These are phyloP conservation scores for Danionella dracula DNA, from an alignment of 2,797 vertebrate genomes.

Conservation along the genomic window DNA sequence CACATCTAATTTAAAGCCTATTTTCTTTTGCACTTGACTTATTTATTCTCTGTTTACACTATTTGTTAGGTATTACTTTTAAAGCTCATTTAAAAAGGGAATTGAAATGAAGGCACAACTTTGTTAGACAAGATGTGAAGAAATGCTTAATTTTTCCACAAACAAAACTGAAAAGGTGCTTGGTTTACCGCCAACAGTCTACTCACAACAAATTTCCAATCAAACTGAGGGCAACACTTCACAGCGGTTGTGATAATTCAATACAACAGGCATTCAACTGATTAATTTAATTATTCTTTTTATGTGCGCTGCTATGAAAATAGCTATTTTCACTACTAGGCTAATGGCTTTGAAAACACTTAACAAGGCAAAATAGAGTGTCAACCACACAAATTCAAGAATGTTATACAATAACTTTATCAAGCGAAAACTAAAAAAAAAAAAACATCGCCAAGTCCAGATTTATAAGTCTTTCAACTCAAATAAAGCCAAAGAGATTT, in stretches of 20 bases:
- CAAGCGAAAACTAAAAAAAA: too few species aligned
- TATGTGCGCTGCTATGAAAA: neutral
- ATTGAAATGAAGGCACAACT: too few species aligned
- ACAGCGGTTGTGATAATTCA: conserved; percentile 17
- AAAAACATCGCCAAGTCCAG: too few species aligned
- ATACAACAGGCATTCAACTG: conserved; percentile 6
- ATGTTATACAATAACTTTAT: too few species aligned
- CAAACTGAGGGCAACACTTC: conserved; percentile 10
- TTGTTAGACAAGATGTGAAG: neutral
- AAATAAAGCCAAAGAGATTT: conserved; percentile 15
- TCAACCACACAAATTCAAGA: too few species aligned
- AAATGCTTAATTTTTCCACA: neutral
- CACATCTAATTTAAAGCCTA: too few species aligned
- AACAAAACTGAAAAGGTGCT: neutral
- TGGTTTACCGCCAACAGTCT: neutral
- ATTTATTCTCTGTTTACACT: too few species aligned
- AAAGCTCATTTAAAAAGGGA: too few species aligned
- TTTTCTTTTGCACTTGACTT: too few species aligned
- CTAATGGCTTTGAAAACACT: neutral
- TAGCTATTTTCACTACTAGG: conserved; percentile 10
- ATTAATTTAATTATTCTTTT: conserved; percentile 25
- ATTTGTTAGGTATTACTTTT: too few species aligned
- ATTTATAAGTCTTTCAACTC: conserved; percentile 33
- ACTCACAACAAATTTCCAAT: neutral
- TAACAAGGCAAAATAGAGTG: too few species aligned